These are phyloP conservation scores for Microplitis demolitor DNA, from an alignment of 1,140 invertebrate species.

Conservation along the genomic window DNA sequence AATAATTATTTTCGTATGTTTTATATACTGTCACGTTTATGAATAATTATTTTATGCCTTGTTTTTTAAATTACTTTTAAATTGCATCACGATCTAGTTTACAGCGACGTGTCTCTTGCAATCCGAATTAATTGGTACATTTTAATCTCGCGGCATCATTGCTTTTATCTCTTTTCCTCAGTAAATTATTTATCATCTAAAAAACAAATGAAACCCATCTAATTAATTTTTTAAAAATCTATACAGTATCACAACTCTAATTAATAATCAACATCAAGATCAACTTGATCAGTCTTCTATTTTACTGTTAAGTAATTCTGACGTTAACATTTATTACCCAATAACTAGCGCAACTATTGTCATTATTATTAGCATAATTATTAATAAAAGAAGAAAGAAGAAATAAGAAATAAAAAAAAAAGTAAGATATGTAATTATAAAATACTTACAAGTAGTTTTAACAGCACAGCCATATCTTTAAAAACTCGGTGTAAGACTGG, in stretches of 20 bases:
- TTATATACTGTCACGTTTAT: neutral
- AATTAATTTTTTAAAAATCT: too few relatives aligned
- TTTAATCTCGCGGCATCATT: neutral
- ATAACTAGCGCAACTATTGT: too few relatives aligned
- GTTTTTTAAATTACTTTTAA: too few relatives aligned
- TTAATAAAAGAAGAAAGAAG: neutral
- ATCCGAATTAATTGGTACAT: neutral
- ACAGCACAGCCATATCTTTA: conserved; percentile 34
- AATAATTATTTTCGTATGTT: neutral
- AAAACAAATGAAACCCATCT: too few relatives aligned
- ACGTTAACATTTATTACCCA: too few relatives aligned
- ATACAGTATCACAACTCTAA: too few relatives aligned
- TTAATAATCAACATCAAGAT: too few relatives aligned
- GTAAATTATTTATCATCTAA: neutral
- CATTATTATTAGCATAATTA: neutral
- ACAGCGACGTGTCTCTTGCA: neutral
- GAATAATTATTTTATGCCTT: too few relatives aligned
- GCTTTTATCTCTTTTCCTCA: neutral
- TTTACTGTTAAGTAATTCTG: too few relatives aligned
- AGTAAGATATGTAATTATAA: neutral
- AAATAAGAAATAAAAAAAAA: neutral
- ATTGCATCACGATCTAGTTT: neutral
- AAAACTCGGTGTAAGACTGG: conserved; percentile 32
- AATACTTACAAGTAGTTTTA: conserved; percentile 36
- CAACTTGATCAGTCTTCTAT: too few relatives aligned